These are phyloP conservation scores for Pyrgus malvae DNA, from an alignment of 2,888 invertebrate genomes.

Conservation along the genomic window DNA sequence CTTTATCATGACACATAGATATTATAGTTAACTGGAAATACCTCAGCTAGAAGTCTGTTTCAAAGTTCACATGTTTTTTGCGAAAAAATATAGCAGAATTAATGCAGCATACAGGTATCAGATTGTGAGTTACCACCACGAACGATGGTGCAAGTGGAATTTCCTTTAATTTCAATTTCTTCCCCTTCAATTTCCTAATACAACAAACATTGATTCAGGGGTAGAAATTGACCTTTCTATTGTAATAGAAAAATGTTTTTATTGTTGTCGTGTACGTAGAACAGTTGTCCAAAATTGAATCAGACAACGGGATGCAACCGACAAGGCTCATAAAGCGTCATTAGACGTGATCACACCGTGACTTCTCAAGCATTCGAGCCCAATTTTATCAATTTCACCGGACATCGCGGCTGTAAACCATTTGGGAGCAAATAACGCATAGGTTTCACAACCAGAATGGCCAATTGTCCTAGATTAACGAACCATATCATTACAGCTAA, in stretches of 20 bases:
- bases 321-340: conserved; percentile 39
- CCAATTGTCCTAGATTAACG: conserved; percentile 77
- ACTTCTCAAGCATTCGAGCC: conserved; percentile 37
- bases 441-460: conserved; percentile 57
- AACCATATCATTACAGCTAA: conserved; percentile 76
- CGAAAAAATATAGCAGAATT: no score
- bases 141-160: no score
- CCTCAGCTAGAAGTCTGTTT: no score
- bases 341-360: conserved; percentile 37
- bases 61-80: no score
- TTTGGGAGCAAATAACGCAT: conserved; percentile 50
- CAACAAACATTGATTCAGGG: no score
- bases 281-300: conserved; percentile 9
- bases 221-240: no score
- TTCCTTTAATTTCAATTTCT: no score
- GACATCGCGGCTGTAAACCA: conserved; percentile 50
- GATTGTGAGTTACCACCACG: no score
- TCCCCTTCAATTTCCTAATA: no score
- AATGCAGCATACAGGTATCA: no score
- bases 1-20: no score
- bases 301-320: conserved; percentile 19
- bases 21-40: no score
- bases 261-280: background rate
- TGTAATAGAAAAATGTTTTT: background rate
- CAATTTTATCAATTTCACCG: conserved; percentile 56